A percentile compares a stretch with the other conserved stretches of the same genome.
phyloP scores from a whole-genome alignment of 2,888 invertebrate species.

The Idaea dimidiata region DNA sequence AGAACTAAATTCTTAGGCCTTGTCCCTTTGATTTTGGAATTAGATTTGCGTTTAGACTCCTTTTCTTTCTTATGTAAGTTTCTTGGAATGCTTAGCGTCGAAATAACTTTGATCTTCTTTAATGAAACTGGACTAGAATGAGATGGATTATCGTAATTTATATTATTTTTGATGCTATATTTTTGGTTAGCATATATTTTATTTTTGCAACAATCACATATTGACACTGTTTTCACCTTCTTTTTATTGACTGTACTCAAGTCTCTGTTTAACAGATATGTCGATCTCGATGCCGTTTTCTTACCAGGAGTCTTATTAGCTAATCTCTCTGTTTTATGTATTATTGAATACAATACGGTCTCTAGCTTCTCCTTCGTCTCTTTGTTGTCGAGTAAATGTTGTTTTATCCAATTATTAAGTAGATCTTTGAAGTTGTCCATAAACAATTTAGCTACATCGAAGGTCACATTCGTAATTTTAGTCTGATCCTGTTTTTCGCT shows the following conservation, averaged over 20 bases:
- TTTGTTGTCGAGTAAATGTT: conserved; percentile 47
- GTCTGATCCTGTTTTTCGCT: conserved; percentile 31
- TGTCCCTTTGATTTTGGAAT: conserved; percentile 31
- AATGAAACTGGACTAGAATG: conserved; percentile 45
- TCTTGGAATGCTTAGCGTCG: conserved; percentile 65
- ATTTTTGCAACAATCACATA: conserved; percentile 32
- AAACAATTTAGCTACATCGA: conserved; percentile 50
- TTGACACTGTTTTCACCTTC: conserved; percentile 32
- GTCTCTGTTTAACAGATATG: conserved; percentile 47
- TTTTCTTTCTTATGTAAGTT: conserved; percentile 36
- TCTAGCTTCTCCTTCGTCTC: conserved; percentile 50
- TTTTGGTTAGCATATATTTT: conserved; percentile 22
- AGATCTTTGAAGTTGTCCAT: conserved; percentile 56
- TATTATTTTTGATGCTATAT: not conserved
- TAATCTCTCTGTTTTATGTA: conserved; percentile 39
- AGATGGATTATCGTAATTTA: conserved; percentile 25
- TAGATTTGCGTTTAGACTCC: conserved; percentile 23
- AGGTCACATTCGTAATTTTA: conserved; percentile 26
- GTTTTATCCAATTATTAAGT: conserved; percentile 53
- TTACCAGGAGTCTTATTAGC: conserved; percentile 18
- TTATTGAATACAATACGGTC: conserved; percentile 49
- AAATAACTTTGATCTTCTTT: conserved; percentile 51
- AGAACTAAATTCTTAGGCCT: conserved; percentile 37
- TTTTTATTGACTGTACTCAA: conserved; percentile 37
- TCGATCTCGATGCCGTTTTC: conserved; percentile 45